A percentile compares a stretch with the other conserved stretches of the same genome.
phyloP scores from a whole-genome alignment of 2,113 vertebrate genomes.

The Heterochromis multidens region DNA sequence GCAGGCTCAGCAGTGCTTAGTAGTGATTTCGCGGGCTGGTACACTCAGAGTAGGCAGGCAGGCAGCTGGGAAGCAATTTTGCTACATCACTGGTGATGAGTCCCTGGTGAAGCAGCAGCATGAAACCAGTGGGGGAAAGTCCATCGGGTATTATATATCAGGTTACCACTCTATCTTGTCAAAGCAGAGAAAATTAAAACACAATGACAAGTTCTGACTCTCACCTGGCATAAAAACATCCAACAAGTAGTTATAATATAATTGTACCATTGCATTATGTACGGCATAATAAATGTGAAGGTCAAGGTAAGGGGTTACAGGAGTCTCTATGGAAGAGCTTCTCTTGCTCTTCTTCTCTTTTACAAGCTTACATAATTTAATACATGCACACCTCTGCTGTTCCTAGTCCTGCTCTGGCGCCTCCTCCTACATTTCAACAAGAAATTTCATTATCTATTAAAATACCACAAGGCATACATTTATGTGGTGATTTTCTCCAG shows the following conservation, averaged over 20 bases:
- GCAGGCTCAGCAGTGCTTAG: conserved; percentile 46
- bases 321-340: neutral
- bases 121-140: conserved; percentile 3
- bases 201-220: neutral
- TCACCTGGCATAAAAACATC: neutral
- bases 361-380: neutral
- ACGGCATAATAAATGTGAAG: neutral
- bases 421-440: conserved; percentile 4
- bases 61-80: conserved; percentile 48
- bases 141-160: neutral
- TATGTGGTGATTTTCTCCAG: neutral
- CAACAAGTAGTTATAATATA: neutral
- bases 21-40: conserved; percentile 43
- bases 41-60: conserved; percentile 36
- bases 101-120: conserved; percentile 11
- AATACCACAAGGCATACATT: neutral
- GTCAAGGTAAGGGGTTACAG: neutral
- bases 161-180: neutral
- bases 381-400: neutral
- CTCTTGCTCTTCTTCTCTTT: neutral
- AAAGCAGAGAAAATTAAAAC: neutral
- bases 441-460: conserved; percentile 19
- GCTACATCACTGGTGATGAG: conserved; percentile 26
- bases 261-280: neutral
- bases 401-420: neutral